Evolutionary conservation across 2,888 invertebrate species (phyloP).

Genomic region (Glyphotaelius pellucidus): DNA sequence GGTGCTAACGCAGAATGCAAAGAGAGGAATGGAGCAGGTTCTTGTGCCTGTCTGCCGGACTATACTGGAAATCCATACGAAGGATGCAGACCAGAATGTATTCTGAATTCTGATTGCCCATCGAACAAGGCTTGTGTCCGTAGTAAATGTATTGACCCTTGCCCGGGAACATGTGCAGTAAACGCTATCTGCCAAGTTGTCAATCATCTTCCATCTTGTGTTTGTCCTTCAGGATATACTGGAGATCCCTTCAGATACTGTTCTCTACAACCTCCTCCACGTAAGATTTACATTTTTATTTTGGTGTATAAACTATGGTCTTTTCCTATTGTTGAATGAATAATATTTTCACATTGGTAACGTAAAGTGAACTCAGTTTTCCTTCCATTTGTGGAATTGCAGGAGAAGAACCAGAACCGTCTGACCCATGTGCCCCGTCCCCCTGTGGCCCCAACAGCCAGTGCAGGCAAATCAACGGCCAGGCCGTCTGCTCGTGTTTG

Average conservation of each 20-base stretch:
- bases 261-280: conserved; percentile 72
- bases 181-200: conserved; percentile 86
- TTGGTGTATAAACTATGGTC: conserved; percentile 18
- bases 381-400: conserved; percentile 3
- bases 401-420: conserved; percentile 67
- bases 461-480: conserved; percentile 79
- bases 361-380: background rate
- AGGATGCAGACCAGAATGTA: conserved; percentile 83
- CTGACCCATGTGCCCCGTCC: conserved; percentile 83
- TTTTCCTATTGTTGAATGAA: conserved; percentile 43
- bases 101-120: conserved; percentile 83
- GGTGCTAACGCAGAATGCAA: conserved; percentile 84
- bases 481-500: conserved; percentile 86
- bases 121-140: conserved; percentile 83
- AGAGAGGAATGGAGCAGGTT: conserved; percentile 78
- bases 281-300: conserved; percentile 68
- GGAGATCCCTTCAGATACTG: conserved; percentile 87
- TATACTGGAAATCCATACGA: conserved; percentile 78
- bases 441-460: conserved; percentile 89
- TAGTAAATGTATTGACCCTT: conserved; percentile 85
- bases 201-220: conserved; percentile 84
- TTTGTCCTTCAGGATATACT: conserved; percentile 83
- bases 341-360: conserved; percentile 9
- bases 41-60: conserved; percentile 80
- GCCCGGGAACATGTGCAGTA: conserved; percentile 83